Evolutionary conservation across 2,113 vertebrate species (phyloP).

Genomic region (Pomatorhinus ruficollis): DNA sequence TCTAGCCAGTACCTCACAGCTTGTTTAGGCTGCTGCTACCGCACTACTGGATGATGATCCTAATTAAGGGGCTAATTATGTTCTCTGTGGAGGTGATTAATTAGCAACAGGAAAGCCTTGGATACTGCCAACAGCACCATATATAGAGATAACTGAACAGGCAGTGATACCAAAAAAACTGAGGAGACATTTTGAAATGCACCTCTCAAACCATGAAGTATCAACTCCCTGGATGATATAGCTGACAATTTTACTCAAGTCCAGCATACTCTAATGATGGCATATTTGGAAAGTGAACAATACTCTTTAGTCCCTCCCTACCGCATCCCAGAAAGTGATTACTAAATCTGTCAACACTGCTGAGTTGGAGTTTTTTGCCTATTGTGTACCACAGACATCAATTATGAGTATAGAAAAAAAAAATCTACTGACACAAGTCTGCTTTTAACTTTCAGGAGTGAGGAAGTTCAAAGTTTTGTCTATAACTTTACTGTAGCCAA

Average conservation of each 20-base stretch:
- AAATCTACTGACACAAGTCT: neutral
- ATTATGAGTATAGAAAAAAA: neutral
- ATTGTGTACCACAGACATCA: neutral
- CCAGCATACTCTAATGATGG: neutral
- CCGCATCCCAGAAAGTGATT: neutral
- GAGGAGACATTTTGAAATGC: conserved; percentile 27
- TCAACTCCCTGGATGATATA: neutral
- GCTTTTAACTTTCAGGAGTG: neutral
- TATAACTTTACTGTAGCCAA: neutral
- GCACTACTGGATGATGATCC: conserved; percentile 73
- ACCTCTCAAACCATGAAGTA: neutral
- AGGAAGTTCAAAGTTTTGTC: neutral
- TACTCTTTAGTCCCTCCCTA: neutral
- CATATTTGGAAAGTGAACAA: neutral
- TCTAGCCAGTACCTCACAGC: conserved; percentile 50
- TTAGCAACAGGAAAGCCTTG: conserved; percentile 68
- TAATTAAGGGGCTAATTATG: conserved; percentile 86
- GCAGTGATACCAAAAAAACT: conserved; percentile 42
- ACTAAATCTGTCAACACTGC: neutral
- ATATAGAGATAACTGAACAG: conserved; percentile 47
- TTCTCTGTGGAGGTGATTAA: conserved; percentile 79
- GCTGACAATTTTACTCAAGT: neutral
- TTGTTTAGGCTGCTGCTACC: conserved; percentile 28
- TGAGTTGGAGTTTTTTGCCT: neutral
- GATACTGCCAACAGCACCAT: conserved; percentile 50